A percentile compares a stretch with the other conserved stretches of the same genome.
phyloP scores from a whole-genome alignment of 2,797 vertebrate species.

The Crax fasciolata region DNA sequence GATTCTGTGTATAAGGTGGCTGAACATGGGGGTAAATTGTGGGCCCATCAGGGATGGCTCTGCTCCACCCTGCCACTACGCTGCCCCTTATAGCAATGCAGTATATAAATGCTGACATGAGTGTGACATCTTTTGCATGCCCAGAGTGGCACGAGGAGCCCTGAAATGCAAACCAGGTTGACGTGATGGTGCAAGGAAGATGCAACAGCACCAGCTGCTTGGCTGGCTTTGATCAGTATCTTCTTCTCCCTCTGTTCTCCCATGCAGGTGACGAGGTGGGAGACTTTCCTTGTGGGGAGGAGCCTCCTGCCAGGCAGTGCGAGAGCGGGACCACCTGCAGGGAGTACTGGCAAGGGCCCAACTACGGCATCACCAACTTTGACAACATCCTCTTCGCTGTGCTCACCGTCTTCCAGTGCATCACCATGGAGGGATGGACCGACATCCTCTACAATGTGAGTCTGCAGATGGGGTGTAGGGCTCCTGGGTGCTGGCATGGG shows the following conservation, averaged over 20 bases:
- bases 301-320: conserved; percentile 88
- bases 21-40: background rate
- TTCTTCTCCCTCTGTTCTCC: background rate
- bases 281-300: conserved; percentile 91
- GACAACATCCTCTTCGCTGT: conserved; percentile 98
- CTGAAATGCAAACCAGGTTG: background rate
- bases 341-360: conserved; percentile 94
- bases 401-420: conserved; percentile 97
- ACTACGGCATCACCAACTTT: conserved; percentile 98
- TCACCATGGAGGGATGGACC: conserved; percentile 98
- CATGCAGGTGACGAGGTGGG: conserved; percentile 85
- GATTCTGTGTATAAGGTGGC: background rate
- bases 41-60: background rate
- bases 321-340: conserved; percentile 87
- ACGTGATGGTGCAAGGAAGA: background rate
- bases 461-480: background rate
- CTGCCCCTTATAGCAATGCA: accelerated
- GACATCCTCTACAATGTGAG: conserved; percentile 97
- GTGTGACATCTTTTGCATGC: accelerated
- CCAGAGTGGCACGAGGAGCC: background rate
- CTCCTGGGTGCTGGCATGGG: background rate
- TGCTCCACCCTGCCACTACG: background rate
- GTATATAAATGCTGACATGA: too few relatives aligned
- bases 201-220: background rate
- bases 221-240: background rate